Base-by-base conservation (phyloP, 2,888 invertebrate genomes). In the Cybosia mesomella region DNA sequence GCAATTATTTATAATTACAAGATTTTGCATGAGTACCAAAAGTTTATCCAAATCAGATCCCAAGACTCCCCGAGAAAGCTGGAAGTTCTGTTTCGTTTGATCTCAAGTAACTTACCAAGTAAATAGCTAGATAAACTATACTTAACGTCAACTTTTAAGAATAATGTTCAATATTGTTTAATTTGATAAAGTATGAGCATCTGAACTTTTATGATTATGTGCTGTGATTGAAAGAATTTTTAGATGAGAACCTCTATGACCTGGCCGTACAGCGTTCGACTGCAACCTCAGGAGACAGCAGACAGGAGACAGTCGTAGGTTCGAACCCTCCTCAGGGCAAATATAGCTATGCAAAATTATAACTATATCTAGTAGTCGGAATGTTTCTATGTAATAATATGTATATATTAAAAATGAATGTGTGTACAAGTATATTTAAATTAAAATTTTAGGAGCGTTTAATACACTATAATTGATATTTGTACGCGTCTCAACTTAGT, bases 1-100 rank as follows among this genome's bases (percentile, higher is more conserved):
- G 66, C 62, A 80, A 80, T 80, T 76, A 76, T 71, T 74, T 74
- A 18, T 58, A 60, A 71, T 67, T 61, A 57, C 66, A 67, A 68
- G 70, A 73, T 77, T 76, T 71, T 64, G 61, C 67, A 58, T 53
- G 67, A 74, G 65, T 60, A 64, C 62, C 22, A 36, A 72, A 68
- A 72, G 74, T 68, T 72, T 71, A 72, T 71, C 57, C 67, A 70
- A 66, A 58, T 60, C 68, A 71, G 69, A 70, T 59, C 55, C 49
- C 68, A 67, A 64, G 61, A 60, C 39, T 58, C 70, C 61, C 58
- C 43, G 72, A 59, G 76, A 67, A 67, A 64, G 67, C 72, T 68
- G 54, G 66, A 70, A 76, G 59, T 72, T 73, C 36, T 64, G 67
- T 64, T 36, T 57, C 57, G 39, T 64, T 28, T 13, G 21, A 10